Conservation (phyloP, 1,140 invertebrate species). For the Heliothis subflexa region DNA sequence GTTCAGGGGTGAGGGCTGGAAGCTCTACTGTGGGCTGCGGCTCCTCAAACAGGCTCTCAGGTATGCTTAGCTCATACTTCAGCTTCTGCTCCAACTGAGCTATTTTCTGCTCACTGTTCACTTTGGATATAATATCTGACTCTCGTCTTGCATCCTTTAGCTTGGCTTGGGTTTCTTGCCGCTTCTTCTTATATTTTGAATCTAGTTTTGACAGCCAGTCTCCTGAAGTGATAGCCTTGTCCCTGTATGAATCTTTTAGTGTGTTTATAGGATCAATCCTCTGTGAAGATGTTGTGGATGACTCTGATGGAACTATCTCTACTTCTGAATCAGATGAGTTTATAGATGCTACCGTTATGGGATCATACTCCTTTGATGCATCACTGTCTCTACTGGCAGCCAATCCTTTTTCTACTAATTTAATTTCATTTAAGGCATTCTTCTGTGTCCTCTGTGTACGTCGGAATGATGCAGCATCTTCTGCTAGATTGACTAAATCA, state of each 20-base stretch:
- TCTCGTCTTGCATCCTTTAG: constrained; percentile 74
- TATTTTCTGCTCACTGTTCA: constrained; percentile 78
- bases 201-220: constrained; percentile 78
- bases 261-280: constrained; percentile 77
- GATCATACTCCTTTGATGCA: constrained; percentile 75
- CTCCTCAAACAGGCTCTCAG: constrained; percentile 78
- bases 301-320: constrained; percentile 77
- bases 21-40: constrained; percentile 80
- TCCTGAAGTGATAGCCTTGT: constrained; percentile 65
- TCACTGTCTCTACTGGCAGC: constrained; percentile 64
- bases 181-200: constrained; percentile 79
- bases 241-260: constrained; percentile 69
- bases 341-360: constrained; percentile 79
- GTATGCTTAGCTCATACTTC: constrained; percentile 81
- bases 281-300: constrained; percentile 77
- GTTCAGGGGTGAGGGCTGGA: constrained; percentile 84
- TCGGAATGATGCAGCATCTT: constrained; percentile 72
- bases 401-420: constrained; percentile 70
- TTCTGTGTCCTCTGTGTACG: constrained; percentile 71
- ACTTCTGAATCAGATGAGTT: constrained; percentile 83
- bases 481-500: constrained; percentile 71
- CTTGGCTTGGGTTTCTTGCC: constrained; percentile 71
- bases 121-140: constrained; percentile 80
- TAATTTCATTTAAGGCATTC: constrained; percentile 71
- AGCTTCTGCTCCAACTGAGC: constrained; percentile 77